Evolutionary conservation across 2,888 invertebrate species (phyloP), one percentile per base, ranked within the genome.

Genomic region (Kuschelorhynchus macadamiae): DNA sequence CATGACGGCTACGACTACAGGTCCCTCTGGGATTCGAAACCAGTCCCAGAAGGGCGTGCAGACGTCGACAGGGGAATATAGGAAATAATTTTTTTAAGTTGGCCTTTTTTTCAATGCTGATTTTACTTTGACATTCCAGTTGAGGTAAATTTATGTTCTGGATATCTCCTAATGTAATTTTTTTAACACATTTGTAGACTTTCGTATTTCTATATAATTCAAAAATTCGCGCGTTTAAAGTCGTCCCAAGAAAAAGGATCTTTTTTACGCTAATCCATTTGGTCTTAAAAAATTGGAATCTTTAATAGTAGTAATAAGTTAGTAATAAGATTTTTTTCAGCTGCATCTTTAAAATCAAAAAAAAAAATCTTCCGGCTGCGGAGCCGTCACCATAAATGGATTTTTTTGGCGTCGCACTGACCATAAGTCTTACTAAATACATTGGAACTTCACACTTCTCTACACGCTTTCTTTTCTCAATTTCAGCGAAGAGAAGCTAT

Each of bases 401-500:
- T 42, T 42, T 42, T 42, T 39, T n/a, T 39, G 42, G 42, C 8
- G 42, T 42, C n/a, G 42, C 16, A 42, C 14, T 42, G n/a, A 42
- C 42, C 42, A 11, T 39, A 3, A 39, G 3, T 39, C 11, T 9
- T 39, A 39, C 2, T 14, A 42, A 42, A 14, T 42, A 12, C 42
- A 42, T 42, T 42, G 42, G 42, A 14, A 42, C 16, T 39, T 39
- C 39, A 39, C 39, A 39, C 11, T 39, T 39, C 39, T 39, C 39
- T 39, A 39, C 3, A 39, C 25, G 25, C 32, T 44, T 57, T 11
- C 55, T 18, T 32, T 55, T 53, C 20, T 63, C 55, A 25, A 63
- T 55, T 32, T 55, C 44, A 8, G 46, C 49, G 12, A 63, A n/a
- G n/a, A 63, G 21, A 46, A 33, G n/a, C 63, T 36, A 42, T 63